A percentile compares a stretch with the other conserved stretches of the same genome.
phyloP scores from a whole-genome alignment of 53 echinoderm and acorn worm genomes.

The Patiria pectinifera region DNA sequence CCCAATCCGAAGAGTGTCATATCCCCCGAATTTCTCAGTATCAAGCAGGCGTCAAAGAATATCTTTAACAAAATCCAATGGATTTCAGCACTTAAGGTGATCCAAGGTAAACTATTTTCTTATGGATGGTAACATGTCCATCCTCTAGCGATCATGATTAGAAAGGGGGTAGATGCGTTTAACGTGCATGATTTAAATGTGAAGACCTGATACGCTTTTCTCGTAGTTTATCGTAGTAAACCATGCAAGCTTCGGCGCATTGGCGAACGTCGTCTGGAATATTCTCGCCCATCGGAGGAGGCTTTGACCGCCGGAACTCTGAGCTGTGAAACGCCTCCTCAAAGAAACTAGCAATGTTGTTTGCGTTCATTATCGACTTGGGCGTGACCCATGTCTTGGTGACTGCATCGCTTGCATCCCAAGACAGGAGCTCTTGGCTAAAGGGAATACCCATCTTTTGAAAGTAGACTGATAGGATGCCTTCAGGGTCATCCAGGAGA shows the following conservation, averaged over 20 bases:
- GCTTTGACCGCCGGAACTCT: constrained; percentile 1
- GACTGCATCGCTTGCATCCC: constrained; percentile 25
- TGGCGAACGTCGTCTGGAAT: constrained; percentile 32
- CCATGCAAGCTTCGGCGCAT: constrained; percentile 36
- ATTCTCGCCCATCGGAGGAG: no score
- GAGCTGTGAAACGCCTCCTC: constrained; percentile 34
- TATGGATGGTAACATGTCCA: no score
- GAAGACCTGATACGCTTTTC: constrained; percentile 43
- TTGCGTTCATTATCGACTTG: background rate
- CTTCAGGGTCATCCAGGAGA: constrained; percentile 37
- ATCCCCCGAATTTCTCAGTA: no score
- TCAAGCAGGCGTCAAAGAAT: no score
- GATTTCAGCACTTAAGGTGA: no score
- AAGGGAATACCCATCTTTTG: constrained; percentile 47
- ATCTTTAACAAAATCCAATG: no score
- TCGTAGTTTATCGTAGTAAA: constrained; percentile 30
- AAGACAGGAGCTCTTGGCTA: constrained; percentile 30
- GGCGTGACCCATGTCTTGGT: constrained; percentile 27
- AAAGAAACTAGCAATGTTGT: constrained; percentile 3
- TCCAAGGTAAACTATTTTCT: no score
- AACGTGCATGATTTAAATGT: no score
- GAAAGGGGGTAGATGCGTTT: no score
- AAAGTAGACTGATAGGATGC: constrained; percentile 45
- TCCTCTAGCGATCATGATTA: no score
- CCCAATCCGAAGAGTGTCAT: no score